Evolutionary conservation across 1,140 invertebrate species (phyloP).

Genomic region (Drosophila kikkawai): DNA sequence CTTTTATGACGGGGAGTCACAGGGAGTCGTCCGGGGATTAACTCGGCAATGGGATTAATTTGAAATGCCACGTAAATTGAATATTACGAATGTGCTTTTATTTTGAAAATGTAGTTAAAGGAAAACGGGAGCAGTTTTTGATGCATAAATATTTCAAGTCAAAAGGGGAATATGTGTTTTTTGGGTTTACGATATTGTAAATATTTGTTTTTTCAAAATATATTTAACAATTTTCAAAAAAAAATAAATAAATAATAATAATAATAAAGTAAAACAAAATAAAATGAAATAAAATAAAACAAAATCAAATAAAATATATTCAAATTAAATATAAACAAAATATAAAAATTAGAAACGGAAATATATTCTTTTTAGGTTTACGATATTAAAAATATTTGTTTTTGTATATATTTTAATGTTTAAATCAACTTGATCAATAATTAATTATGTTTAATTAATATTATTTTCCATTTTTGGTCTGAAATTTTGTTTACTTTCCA

Average conservation of each 20-base stretch:
- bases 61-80: conserved; percentile 13
- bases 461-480: background rate
- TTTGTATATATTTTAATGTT: background rate
- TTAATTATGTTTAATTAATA: too few species aligned
- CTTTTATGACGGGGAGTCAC: conserved; percentile 9
- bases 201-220: too few species aligned
- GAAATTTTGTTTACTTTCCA: background rate
- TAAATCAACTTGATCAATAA: background rate
- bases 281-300: too few species aligned
- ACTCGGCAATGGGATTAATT: conserved; percentile 17
- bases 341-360: too few species aligned
- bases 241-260: too few species aligned
- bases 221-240: too few species aligned
- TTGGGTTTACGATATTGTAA: background rate
- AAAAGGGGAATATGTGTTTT: background rate
- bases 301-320: too few species aligned
- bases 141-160: background rate
- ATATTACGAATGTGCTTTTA: conserved; percentile 17
- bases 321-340: too few species aligned
- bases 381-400: background rate
- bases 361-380: background rate
- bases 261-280: too few species aligned
- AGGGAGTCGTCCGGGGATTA: conserved; percentile 24
- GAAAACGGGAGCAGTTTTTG: background rate
- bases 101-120: background rate